These are phyloP conservation scores for Drosophila basisetae DNA, from an alignment of 2,888 invertebrate genomes.

Conservation along the genomic window DNA sequence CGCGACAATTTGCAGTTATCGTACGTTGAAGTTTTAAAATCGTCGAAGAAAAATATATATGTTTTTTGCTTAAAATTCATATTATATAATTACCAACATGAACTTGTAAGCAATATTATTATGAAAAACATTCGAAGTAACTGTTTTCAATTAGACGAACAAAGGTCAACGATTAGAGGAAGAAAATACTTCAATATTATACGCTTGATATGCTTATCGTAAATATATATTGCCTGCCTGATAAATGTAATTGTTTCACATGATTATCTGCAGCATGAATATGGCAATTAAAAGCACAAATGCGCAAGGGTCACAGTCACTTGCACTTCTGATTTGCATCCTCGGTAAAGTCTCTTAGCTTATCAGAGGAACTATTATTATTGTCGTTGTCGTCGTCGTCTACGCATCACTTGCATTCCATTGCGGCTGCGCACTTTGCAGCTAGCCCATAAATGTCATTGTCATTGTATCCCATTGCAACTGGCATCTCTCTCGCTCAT, in stretches of 20 bases:
- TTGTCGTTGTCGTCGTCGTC: neutral
- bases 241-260: conserved; percentile 25
- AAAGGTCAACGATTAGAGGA: conserved; percentile 30
- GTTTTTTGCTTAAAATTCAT: neutral
- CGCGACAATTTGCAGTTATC: neutral
- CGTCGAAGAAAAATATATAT: neutral
- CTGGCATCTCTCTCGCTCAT: conserved; percentile 11
- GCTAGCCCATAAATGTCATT: neutral
- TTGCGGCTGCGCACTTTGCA: conserved; percentile 45
- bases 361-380: conserved; percentile 10
- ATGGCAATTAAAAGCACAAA: conserved; percentile 32
- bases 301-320: conserved; percentile 15
- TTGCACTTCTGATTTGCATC: conserved; percentile 36
- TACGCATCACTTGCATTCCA: conserved; percentile 40
- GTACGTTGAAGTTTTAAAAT: conserved; percentile 8
- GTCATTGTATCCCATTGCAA: conserved; percentile 5
- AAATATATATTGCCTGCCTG: conserved; percentile 19
- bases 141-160: conserved; percentile 8
- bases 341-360: conserved; percentile 39
- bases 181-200: conserved; percentile 38
- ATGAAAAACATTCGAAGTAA: conserved; percentile 1
- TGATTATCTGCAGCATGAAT: conserved; percentile 18
- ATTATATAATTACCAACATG: neutral
- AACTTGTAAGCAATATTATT: conserved; percentile 3
- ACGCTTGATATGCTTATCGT: conserved; percentile 41